Conservation (phyloP, 2,797 vertebrate genomes). For the Anableps anableps region DNA sequence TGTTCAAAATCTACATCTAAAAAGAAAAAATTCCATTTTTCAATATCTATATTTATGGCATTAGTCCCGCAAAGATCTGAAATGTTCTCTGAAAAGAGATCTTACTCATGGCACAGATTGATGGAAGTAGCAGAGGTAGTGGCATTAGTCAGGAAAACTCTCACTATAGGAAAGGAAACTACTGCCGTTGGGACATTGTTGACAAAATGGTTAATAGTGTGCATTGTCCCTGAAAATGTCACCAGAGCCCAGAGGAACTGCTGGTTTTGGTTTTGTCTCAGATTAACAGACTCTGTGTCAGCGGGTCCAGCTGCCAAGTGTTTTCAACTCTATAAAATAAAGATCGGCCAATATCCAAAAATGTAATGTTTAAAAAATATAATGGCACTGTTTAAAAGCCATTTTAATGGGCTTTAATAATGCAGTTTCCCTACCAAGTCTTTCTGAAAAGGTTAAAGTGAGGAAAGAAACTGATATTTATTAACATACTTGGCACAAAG, state of each 20-base stretch:
- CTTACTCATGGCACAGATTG: conserved; percentile 68
- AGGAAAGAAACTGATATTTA: background rate
- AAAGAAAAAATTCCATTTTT: conserved; percentile 7
- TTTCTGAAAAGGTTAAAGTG: conserved; percentile 5
- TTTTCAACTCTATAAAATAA: conserved; percentile 39
- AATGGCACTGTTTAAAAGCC: background rate
- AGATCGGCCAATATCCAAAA: conserved; percentile 18
- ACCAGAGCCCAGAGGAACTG: conserved; percentile 42
- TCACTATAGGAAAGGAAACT: conserved; percentile 32
- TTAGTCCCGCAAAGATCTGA: conserved; percentile 24
- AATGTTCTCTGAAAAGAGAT: conserved; percentile 64
- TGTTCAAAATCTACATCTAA: conserved; percentile 1
- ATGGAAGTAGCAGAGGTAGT: conserved; percentile 60
- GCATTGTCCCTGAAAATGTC: conserved; percentile 72
- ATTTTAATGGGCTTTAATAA: conserved; percentile 11
- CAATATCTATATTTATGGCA: background rate
- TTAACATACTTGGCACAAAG: background rate
- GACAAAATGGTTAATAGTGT: conserved; percentile 72
- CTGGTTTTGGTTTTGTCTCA: conserved; percentile 40
- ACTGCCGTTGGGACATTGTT: conserved; percentile 60
- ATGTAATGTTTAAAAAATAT: background rate
- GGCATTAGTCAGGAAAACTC: conserved; percentile 53
- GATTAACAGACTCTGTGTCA: conserved; percentile 51
- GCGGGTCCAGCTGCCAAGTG: conserved; percentile 18
- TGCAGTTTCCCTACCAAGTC: background rate